phyloP scores from a whole-genome alignment of 2,888 invertebrate species.

The Drosophila eohydei region DNA sequence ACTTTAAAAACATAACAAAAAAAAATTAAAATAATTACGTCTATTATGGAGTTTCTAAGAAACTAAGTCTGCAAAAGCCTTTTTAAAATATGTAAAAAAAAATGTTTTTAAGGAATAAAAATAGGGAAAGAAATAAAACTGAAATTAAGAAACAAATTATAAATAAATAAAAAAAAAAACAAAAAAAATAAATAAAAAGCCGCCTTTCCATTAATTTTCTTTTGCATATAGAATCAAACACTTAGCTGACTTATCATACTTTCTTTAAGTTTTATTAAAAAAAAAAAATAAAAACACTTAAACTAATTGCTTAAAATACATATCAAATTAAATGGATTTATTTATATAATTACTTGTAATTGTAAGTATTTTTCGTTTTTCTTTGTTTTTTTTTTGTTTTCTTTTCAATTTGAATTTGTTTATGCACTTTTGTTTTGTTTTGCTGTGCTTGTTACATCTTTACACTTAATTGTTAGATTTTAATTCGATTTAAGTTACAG shows the following conservation, averaged over 20 bases:
- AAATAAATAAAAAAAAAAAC: no score
- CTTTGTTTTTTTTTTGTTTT: conserved; percentile 17
- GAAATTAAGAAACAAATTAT: no score
- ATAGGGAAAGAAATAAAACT: no score
- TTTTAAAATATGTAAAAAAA: no score
- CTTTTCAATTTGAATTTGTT: conserved; percentile 8
- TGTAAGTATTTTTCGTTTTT: conserved; percentile 41
- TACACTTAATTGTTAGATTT: conserved; percentile 52
- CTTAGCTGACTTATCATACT: conserved; percentile 28
- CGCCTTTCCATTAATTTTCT: no score
- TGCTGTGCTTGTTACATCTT: conserved; percentile 45
- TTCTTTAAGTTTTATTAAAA: conserved; percentile 64
- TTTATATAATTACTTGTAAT: conserved; percentile 53
- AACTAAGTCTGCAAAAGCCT: neutral
- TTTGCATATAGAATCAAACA: neutral
- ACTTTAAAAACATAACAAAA: neutral
- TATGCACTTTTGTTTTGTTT: conserved; percentile 16
- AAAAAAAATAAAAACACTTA: conserved; percentile 80
- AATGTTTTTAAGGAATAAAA: no score
- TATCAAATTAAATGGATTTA: conserved; percentile 69
- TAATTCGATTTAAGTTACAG: conserved; percentile 76
- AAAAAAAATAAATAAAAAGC: no score
- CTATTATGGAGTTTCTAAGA: neutral
- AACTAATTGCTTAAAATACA: conserved; percentile 71
- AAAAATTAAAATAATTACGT: neutral